Evolutionary conservation across 2,113 vertebrate genomes (phyloP).

Genomic region (Falcunculus frontatus): DNA sequence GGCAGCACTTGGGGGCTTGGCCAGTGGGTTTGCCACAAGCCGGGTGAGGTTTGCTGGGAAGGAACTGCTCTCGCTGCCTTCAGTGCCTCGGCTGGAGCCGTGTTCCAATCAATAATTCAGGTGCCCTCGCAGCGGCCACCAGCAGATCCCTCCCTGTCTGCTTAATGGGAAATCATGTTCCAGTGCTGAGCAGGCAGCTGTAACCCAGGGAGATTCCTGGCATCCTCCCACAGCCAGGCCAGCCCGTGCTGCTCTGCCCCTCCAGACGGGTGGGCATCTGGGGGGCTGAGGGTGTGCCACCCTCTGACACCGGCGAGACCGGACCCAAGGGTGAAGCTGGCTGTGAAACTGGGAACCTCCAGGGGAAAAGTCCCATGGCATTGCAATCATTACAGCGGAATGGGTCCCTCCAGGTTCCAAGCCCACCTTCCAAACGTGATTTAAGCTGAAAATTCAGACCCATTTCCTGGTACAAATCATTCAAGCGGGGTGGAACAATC

Average conservation of each 20-base stretch:
- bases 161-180: neutral
- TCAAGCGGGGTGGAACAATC: neutral
- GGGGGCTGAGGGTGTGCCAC: neutral
- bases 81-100: neutral
- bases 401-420: neutral
- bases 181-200: neutral
- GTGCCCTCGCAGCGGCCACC: neutral
- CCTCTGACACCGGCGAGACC: fast-evolving
- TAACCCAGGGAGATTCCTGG: neutral
- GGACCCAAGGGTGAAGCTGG: neutral
- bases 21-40: neutral
- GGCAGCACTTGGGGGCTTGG: neutral
- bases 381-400: neutral
- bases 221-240: neutral
- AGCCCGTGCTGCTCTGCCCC: fast-evolving
- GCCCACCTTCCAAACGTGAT: neutral
- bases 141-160: neutral
- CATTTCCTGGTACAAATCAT: neutral
- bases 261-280: neutral
- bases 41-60: neutral
- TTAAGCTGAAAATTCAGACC: neutral
- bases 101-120: constrained; percentile 42
- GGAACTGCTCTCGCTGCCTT: neutral
- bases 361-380: neutral
- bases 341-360: fast-evolving